Evolutionary conservation across 2,797 vertebrate genomes (phyloP).

Genomic region (Novumbra hubbsi): DNA sequence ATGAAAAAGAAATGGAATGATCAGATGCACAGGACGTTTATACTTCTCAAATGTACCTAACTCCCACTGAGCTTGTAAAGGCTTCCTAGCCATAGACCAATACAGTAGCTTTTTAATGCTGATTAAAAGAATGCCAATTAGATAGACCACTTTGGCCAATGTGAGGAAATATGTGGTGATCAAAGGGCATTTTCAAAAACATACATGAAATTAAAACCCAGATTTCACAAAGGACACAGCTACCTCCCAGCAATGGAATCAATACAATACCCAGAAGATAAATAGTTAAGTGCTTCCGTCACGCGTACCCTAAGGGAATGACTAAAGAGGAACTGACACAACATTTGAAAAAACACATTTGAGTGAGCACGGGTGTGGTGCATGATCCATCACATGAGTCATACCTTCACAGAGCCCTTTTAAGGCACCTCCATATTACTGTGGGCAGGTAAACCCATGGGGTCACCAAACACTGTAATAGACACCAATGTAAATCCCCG

Average conservation of each 20-base stretch:
- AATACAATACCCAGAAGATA: neutral
- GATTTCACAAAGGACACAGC: neutral
- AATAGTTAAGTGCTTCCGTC: conserved; percentile 51
- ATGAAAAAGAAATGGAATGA: conserved; percentile 43
- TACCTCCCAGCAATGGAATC: conserved; percentile 16
- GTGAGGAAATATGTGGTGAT: neutral
- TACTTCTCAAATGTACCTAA: neutral
- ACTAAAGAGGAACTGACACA: conserved; percentile 53
- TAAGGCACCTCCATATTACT: conserved; percentile 14
- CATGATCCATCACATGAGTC: conserved; percentile 43
- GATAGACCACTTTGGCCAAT: conserved; percentile 37
- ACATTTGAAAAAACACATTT: conserved; percentile 42
- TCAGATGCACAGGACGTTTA: neutral
- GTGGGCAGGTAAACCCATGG: neutral
- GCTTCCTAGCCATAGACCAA: conserved; percentile 26
- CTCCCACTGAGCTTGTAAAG: conserved; percentile 4
- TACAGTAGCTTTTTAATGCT: conserved; percentile 21
- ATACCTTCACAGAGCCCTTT: conserved; percentile 22
- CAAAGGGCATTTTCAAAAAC: conserved; percentile 9
- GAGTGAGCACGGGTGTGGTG: conserved; percentile 51
- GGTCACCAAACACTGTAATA: conserved; percentile 4
- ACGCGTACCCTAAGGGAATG: conserved; percentile 20
- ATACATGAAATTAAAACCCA: conserved; percentile 3
- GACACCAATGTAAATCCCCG: conserved; percentile 3
- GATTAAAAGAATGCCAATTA: conserved; percentile 22